Conservation (phyloP, 2,797 vertebrate genomes). For the Liparis tanakae region DNA sequence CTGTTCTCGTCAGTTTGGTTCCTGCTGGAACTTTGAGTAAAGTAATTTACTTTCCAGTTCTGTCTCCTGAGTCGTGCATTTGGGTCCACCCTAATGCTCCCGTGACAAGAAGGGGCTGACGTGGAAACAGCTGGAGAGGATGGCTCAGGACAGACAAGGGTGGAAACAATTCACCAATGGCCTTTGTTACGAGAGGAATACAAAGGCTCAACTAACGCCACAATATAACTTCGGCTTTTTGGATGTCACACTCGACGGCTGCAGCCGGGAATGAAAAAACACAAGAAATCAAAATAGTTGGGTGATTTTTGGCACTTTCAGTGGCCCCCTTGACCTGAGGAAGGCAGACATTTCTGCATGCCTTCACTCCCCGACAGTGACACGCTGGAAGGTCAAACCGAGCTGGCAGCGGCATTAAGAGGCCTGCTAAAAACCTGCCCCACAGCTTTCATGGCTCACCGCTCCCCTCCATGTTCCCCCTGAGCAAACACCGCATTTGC, state of each 20-base stretch:
- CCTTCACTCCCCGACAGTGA: slow-evolving; percentile 51
- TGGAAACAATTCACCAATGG: too few relatives aligned
- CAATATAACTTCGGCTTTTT: slow-evolving; percentile 24
- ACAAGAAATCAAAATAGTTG: slow-evolving; percentile 38
- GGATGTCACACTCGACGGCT: slow-evolving; percentile 17
- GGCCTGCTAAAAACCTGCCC: slow-evolving; percentile 59
- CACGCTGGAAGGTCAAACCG: slow-evolving; percentile 73
- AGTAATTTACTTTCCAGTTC: too few relatives aligned
- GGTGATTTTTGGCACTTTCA: slow-evolving; percentile 26
- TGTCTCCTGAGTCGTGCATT: too few relatives aligned
- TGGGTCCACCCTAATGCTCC: too few relatives aligned
- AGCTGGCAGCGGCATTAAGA: slow-evolving; percentile 57
- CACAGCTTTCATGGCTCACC: slow-evolving; percentile 66
- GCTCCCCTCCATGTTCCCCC: slow-evolving; percentile 53
- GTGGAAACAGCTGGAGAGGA: too few relatives aligned
- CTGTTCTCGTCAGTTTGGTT: too few relatives aligned
- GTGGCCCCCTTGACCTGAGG: slow-evolving; percentile 21
- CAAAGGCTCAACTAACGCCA: too few relatives aligned
- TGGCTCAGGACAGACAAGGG: too few relatives aligned
- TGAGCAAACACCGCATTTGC: slow-evolving; percentile 72
- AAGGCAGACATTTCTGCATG: slow-evolving; percentile 42
- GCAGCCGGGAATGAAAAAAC: slow-evolving; percentile 17
- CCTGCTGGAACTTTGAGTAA: too few relatives aligned
- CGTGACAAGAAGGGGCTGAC: too few relatives aligned
- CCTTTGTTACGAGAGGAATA: too few relatives aligned